Percentiles rank a stretch among this genome's conserved stretches.
phyloP scores from a whole-genome alignment of 2,888 invertebrate species.

The Drosophila gaucha region DNA sequence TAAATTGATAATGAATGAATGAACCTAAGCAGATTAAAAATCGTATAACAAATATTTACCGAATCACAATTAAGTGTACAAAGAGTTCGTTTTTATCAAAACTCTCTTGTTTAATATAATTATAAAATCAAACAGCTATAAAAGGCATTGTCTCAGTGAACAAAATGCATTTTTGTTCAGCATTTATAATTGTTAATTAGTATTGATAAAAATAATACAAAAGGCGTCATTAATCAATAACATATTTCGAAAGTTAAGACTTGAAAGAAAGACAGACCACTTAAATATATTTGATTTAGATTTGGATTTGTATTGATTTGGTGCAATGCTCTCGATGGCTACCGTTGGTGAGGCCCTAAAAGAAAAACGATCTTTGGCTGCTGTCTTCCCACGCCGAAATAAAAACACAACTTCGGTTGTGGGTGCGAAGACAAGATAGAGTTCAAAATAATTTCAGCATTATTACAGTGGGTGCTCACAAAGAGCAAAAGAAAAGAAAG shows the following conservation, averaged over 20 bases:
- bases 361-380: conserved; percentile 3
- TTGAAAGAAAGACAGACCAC: not conserved
- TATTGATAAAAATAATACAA: conserved; percentile 24
- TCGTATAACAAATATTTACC: too few species aligned
- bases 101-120: too few species aligned
- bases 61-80: not conserved
- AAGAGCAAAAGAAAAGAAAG: conserved; percentile 23
- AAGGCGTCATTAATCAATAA: conserved; percentile 43
- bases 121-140: conserved; percentile 26
- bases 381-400: conserved; percentile 55
- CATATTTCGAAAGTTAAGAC: conserved; percentile 19
- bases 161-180: conserved; percentile 46
- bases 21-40: too few species aligned
- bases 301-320: conserved; percentile 15
- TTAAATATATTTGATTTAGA: conserved; percentile 15
- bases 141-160: conserved; percentile 38
- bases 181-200: conserved; percentile 63
- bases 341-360: conserved; percentile 28
- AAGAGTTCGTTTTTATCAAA: not conserved
- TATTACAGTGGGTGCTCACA: conserved; percentile 61
- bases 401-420: conserved; percentile 37
- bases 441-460: conserved; percentile 78
- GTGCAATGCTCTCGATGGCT: conserved; percentile 30
- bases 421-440: conserved; percentile 63
- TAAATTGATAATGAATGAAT: too few species aligned